Evolutionary conservation across 2,888 invertebrate genomes (phyloP).

Genomic region (Lasioglossum villosulum): DNA sequence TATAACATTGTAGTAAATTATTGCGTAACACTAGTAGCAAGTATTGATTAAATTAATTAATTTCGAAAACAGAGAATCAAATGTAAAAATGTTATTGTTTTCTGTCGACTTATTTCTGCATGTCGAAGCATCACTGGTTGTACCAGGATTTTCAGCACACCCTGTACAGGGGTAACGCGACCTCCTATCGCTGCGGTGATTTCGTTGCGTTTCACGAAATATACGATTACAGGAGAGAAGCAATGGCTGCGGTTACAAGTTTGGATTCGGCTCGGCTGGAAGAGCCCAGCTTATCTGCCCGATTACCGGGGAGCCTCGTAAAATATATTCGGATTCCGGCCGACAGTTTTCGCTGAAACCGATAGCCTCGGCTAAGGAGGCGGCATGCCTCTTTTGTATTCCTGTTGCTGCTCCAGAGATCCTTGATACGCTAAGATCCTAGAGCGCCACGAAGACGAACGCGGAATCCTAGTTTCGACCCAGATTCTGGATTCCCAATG

Average conservation of each 20-base stretch:
- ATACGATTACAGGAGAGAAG: conserved; percentile 55
- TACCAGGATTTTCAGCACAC: not conserved
- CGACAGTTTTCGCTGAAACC: conserved; percentile 8
- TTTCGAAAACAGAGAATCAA: no score
- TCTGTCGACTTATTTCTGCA: not conserved
- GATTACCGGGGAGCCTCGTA: conserved; percentile 29
- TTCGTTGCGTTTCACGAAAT: conserved; percentile 42
- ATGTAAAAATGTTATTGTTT: not conserved
- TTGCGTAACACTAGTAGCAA: no score
- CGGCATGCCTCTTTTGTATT: not conserved
- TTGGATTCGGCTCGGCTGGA: conserved; percentile 16
- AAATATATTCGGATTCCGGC: conserved; percentile 37
- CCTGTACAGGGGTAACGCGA: not conserved
- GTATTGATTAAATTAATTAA: no score
- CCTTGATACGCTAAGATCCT: not conserved
- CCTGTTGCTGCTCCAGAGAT: conserved; percentile 1
- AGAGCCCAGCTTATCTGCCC: conserved; percentile 36
- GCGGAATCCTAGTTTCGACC: not conserved
- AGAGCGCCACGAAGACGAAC: not conserved
- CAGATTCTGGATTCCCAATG: not conserved
- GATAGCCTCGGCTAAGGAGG: not conserved
- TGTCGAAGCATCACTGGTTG: no score
- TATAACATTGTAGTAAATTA: no score
- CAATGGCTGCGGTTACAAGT: conserved; percentile 44
- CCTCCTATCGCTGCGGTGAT: conserved; percentile 47